A percentile compares a stretch with the other conserved stretches of the same genome.
phyloP scores from a whole-genome alignment of 2,113 vertebrate species.

The Platysteira castanea region DNA sequence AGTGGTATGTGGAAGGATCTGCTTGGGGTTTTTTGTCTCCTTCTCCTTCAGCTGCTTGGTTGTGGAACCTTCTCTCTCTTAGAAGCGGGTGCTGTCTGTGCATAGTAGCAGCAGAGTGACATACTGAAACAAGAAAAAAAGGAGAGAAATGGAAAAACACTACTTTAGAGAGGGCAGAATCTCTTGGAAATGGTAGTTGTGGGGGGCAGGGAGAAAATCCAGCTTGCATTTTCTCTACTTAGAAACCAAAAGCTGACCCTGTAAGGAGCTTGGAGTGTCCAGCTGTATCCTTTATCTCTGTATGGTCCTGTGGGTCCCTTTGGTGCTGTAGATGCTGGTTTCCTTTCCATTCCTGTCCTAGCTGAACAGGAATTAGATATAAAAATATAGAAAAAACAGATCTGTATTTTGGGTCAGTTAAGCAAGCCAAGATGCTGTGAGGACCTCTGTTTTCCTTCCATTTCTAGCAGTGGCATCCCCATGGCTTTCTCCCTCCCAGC shows the following conservation, averaged over 20 bases:
- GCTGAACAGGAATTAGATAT: background rate
- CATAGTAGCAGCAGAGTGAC: background rate
- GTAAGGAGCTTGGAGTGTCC: background rate
- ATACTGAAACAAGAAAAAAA: background rate
- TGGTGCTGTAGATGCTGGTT: background rate
- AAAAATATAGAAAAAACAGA: accelerated
- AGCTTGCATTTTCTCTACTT: background rate
- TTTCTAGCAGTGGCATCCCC: background rate
- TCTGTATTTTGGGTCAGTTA: background rate
- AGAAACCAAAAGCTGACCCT: background rate
- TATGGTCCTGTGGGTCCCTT: accelerated
- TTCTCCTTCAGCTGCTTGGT: background rate
- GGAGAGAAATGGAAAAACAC: background rate
- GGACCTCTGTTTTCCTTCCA: background rate
- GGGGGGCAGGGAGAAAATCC: background rate
- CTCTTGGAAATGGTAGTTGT: background rate
- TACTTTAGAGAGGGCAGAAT: background rate
- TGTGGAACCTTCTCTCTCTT: background rate
- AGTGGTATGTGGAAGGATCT: background rate
- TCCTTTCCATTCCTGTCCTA: background rate
- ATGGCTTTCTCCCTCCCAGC: background rate
- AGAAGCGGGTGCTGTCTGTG: background rate
- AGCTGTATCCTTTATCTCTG: background rate
- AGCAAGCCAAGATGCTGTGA: background rate
- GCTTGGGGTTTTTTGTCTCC: background rate